Conservation (phyloP, 2,888 invertebrate genomes). For the Brenthis hecate region DNA sequence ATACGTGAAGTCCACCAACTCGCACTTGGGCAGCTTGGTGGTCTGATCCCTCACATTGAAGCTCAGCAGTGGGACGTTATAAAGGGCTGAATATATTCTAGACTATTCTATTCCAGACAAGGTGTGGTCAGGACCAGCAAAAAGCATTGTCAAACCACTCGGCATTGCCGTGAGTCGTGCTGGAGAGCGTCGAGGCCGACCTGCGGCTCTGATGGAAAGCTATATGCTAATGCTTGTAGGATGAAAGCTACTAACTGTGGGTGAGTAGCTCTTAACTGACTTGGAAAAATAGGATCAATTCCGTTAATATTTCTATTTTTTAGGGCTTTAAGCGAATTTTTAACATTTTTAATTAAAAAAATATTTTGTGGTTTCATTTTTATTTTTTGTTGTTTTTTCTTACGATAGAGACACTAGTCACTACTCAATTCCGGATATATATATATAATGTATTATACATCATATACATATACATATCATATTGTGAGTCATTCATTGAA, state of each 20-base stretch:
- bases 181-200: conserved; percentile 94
- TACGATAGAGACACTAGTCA: too few relatives aligned
- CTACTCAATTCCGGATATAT: too few relatives aligned
- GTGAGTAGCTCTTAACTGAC: conserved; percentile 63
- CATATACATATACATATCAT: too few relatives aligned
- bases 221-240: conserved; percentile 94
- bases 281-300: not conserved
- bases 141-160: conserved; percentile 95
- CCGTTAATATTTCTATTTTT: too few relatives aligned
- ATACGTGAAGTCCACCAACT: too few relatives aligned
- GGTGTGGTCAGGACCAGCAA: conserved; percentile 93
- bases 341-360: not conserved
- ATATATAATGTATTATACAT: too few relatives aligned
- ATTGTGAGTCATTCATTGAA: too few relatives aligned
- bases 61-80: too few relatives aligned
- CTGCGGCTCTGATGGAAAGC: conserved; percentile 94
- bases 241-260: conserved; percentile 97
- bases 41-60: too few relatives aligned
- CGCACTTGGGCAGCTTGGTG: too few relatives aligned
- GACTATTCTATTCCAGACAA: conserved; percentile 80
- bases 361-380: not conserved
- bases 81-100: not conserved
- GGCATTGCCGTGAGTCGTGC: conserved; percentile 94
- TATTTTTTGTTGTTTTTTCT: too few relatives aligned
- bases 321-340: too few relatives aligned